These are phyloP conservation scores for Dendrocopos noguchii DNA, from an alignment of 2,113 vertebrate species.

Conservation along the genomic window DNA sequence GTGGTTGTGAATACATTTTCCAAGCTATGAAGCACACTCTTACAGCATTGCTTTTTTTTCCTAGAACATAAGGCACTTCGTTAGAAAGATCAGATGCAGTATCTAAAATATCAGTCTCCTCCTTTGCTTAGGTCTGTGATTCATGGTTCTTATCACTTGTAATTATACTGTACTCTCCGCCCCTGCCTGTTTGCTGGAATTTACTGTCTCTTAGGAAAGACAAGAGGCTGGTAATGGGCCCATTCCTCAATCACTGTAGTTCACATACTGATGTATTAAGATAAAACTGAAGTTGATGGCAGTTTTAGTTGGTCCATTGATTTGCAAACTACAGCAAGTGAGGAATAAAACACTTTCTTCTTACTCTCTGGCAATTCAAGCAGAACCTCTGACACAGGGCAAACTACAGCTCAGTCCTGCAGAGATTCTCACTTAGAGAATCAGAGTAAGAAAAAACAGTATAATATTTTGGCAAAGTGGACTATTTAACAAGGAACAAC, in stretches of 20 bases:
- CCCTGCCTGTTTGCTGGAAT: neutral
- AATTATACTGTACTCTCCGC: neutral
- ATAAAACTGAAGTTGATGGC: neutral
- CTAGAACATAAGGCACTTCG: neutral
- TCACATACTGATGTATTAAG: neutral
- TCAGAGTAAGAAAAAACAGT: neutral
- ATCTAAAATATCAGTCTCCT: neutral
- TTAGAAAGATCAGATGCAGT: conserved; percentile 9
- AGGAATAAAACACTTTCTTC: neutral
- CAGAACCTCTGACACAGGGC: neutral
- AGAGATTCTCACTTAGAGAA: neutral
- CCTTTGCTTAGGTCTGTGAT: conserved; percentile 26
- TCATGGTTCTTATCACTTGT: neutral
- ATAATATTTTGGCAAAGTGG: neutral
- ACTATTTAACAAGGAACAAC: neutral
- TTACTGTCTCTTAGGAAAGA: neutral
- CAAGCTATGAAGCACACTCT: neutral
- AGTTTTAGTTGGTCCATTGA: neutral
- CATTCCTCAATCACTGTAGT: neutral
- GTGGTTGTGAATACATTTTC: neutral
- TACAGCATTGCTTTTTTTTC: neutral
- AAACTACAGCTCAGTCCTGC: neutral
- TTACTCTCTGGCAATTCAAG: neutral
- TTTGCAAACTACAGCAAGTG: neutral
- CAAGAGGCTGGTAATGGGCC: neutral